Evolutionary conservation across 2,888 invertebrate genomes (phyloP).

Genomic region (Drosophila picticornis): DNA sequence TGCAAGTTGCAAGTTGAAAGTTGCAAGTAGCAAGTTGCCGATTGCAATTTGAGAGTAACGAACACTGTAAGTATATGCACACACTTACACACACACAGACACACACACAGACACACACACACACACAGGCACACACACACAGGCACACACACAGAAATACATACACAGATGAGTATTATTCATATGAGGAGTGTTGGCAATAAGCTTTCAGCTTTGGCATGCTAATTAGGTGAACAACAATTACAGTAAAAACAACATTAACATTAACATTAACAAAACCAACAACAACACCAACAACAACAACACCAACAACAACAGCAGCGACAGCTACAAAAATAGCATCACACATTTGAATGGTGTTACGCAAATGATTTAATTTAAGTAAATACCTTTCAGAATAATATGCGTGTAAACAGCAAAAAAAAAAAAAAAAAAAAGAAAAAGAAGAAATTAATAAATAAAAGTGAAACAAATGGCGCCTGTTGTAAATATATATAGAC

Average conservation of each 20-base stretch:
- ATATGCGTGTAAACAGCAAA: constrained; percentile 53
- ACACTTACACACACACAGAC: constrained; percentile 18
- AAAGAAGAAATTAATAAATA: not conserved
- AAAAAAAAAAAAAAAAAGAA: constrained; percentile 5
- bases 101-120: constrained; percentile 10
- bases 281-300: not conserved
- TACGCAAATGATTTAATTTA: constrained; percentile 38
- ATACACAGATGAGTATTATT: not conserved
- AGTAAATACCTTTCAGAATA: constrained; percentile 40
- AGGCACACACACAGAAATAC: not conserved
- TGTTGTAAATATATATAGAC: constrained; percentile 41
- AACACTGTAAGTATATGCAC: constrained; percentile 62
- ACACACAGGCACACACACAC: not conserved
- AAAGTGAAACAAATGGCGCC: constrained; percentile 14
- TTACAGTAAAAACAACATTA: constrained; percentile 1
- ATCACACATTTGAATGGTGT: constrained; percentile 16
- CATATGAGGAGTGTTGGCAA: not conserved
- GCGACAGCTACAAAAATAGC: not conserved
- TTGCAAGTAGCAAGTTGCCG: not conserved
- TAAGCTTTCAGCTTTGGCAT: not conserved
- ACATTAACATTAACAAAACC: not conserved
- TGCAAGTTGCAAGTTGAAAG: not conserved
- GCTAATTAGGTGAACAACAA: constrained; percentile 12
- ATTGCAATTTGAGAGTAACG: not conserved
- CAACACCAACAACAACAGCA: constrained; percentile 1